Percentiles rank a stretch among this genome's conserved stretches.
These are phyloP conservation scores for Phlogophora meticulosa DNA, from an alignment of 2,888 invertebrate species.

Conservation along the genomic window DNA sequence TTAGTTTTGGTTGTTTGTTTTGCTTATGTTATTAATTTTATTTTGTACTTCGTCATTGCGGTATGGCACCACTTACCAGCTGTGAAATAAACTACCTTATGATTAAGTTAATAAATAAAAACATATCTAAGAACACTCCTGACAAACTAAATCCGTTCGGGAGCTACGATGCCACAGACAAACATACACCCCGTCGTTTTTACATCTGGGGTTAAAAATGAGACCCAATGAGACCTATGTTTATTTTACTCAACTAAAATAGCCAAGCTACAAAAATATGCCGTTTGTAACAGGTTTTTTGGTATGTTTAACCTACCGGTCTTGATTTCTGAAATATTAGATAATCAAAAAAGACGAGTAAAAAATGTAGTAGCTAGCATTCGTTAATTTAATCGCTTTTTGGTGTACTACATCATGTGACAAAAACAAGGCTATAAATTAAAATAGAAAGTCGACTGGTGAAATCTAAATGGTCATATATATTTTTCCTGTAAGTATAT, in stretches of 20 bases:
- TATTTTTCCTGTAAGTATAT: background rate
- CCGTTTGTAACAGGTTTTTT: background rate
- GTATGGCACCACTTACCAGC: too few species aligned
- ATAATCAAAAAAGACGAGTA: constrained; percentile 2
- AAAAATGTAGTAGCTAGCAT: background rate
- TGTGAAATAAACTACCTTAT: too few species aligned
- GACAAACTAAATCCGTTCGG: too few species aligned
- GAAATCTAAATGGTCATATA: constrained; percentile 12
- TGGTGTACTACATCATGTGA: constrained; percentile 18
- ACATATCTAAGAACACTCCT: too few species aligned
- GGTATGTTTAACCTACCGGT: background rate
- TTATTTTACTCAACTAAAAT: background rate
- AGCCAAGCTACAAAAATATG: background rate
- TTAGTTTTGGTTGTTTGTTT: too few species aligned
- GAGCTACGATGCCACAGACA: too few species aligned
- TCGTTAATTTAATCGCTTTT: constrained; percentile 21
- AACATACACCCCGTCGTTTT: too few species aligned
- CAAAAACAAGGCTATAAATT: constrained; percentile 55
- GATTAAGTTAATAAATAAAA: too few species aligned
- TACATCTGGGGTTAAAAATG: too few species aligned
- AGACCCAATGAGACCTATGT: background rate
- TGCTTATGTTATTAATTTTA: too few species aligned
- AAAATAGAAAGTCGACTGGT: constrained; percentile 45
- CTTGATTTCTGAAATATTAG: background rate
- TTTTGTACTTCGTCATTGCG: too few species aligned